Percentiles rank a stretch among this genome's conserved stretches.
Conservation (phyloP, 2,113 vertebrate species). For the Callospermophilus lateralis region DNA sequence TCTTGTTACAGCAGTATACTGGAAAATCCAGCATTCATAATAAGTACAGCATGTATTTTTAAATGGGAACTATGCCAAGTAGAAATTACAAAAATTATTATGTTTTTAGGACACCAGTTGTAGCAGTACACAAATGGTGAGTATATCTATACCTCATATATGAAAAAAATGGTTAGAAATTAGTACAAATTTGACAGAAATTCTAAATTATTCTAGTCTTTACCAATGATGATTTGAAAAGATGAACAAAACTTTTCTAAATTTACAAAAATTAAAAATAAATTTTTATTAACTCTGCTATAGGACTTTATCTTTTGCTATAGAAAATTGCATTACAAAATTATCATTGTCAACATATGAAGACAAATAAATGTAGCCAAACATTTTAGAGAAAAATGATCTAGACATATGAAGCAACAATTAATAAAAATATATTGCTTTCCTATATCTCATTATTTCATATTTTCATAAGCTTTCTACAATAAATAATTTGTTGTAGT, state of each 20-base stretch:
- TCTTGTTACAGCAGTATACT: neutral
- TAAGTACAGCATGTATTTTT: neutral
- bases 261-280: neutral
- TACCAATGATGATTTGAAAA: neutral
- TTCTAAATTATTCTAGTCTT: neutral
- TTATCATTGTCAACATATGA: neutral
- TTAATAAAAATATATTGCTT: neutral
- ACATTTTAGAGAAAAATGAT: neutral
- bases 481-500: neutral
- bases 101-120: neutral
- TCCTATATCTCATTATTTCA: neutral
- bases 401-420: neutral
- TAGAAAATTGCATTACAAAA: neutral
- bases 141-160: neutral
- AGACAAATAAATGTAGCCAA: neutral
- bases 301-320: neutral
- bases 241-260: neutral
- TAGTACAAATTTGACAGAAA: constrained; percentile 37
- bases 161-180: neutral
- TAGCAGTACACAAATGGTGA: neutral
- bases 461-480: neutral
- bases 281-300: neutral
- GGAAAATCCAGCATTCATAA: too few relatives aligned
- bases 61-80: neutral
- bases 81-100: neutral